Evolutionary conservation across 2,888 invertebrate species (phyloP).

Genomic region (Lithophane semibrunnea): DNA sequence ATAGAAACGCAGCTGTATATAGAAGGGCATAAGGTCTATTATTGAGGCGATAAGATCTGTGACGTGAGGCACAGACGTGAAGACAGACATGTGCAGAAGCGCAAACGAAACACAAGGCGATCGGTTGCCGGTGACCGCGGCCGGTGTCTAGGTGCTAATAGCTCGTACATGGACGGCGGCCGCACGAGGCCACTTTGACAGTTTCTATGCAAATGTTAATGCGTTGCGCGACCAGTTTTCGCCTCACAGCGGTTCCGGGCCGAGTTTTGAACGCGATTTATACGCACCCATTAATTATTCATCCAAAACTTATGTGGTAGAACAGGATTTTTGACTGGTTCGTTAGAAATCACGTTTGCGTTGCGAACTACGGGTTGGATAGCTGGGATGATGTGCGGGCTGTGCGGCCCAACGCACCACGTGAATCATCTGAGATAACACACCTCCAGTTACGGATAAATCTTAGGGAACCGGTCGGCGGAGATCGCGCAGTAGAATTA

Average conservation of each 20-base stretch:
- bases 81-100: slow-evolving; percentile 73
- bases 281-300: slow-evolving; percentile 82
- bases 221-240: slow-evolving; percentile 88
- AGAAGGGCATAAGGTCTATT: slow-evolving; percentile 67
- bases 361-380: slow-evolving; percentile 30
- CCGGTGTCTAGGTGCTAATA: slow-evolving; percentile 85
- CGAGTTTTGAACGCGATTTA: slow-evolving; percentile 81
- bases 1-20: slow-evolving; percentile 55
- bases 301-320: slow-evolving; percentile 75
- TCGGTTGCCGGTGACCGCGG: slow-evolving; percentile 70
- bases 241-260: slow-evolving; percentile 87
- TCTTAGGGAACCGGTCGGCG: slow-evolving; percentile 68
- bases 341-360: slow-evolving; percentile 63
- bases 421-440: slow-evolving; percentile 73
- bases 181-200: slow-evolving; percentile 86
- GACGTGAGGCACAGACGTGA: slow-evolving; percentile 57
- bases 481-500: slow-evolving; percentile 76
- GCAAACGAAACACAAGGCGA: slow-evolving; percentile 71
- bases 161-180: slow-evolving; percentile 73
- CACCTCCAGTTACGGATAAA: slow-evolving; percentile 63
- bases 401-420: slow-evolving; percentile 52
- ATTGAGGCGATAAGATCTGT: slow-evolving; percentile 57
- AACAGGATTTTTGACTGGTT: slow-evolving; percentile 79
- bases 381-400: slow-evolving; percentile 40
- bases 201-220: slow-evolving; percentile 90